Percentiles rank a stretch among this genome's conserved stretches.
These are phyloP conservation scores for Phyllopteryx taeniolatus DNA, from an alignment of 2,113 vertebrate genomes.

Conservation along the genomic window DNA sequence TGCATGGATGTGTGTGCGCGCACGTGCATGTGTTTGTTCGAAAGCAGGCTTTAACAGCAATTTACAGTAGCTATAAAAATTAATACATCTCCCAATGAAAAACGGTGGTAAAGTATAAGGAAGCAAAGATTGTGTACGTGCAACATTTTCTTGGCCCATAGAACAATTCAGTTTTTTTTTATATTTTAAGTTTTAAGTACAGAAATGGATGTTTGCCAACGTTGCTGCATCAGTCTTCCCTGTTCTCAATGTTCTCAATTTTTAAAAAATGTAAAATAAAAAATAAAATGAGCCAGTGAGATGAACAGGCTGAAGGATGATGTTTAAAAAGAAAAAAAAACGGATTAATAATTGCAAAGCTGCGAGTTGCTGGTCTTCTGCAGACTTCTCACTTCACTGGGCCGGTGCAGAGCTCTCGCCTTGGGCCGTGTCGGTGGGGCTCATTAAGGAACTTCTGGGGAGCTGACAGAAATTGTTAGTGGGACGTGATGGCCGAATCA, in stretches of 20 bases:
- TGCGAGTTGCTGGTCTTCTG: conserved; percentile 83
- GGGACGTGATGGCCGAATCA: conserved; percentile 84
- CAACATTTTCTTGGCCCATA: neutral
- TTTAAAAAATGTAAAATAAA: neutral
- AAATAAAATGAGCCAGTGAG: conserved; percentile 2
- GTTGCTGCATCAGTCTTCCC: neutral
- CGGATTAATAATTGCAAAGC: conserved; percentile 93
- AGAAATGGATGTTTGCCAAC: neutral
- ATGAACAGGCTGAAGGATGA: neutral
- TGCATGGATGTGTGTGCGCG: conserved; percentile 28
- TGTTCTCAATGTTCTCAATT: neutral
- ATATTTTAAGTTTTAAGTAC: neutral
- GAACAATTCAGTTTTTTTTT: neutral
- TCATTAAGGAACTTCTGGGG: conserved; percentile 92
- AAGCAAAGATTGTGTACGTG: neutral
- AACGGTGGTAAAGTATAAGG: neutral
- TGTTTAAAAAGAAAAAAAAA: conserved; percentile 31
- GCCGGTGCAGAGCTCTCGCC: conserved; percentile 83
- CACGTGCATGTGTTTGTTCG: conserved; percentile 5
- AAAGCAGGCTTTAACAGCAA: neutral
- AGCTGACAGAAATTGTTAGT: conserved; percentile 90
- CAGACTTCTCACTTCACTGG: conserved; percentile 89
- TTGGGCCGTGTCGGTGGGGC: conserved; percentile 91
- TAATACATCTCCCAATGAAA: neutral
- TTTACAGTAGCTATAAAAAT: neutral